A percentile compares a stretch with the other conserved stretches of the same genome.
phyloP scores from a whole-genome alignment of 1,140 invertebrate genomes.

The honey bee (Apis mellifera) region Amel_HAv3.1 CM009944.2:7087501-7088000 shows the following conservation, averaged over 20 bases:
- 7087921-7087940: neutral
- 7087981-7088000: too few relatives aligned
- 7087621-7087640: neutral
- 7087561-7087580: neutral
- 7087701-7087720: conserved; percentile 12
- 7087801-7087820: neutral
- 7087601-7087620: neutral
- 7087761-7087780: conserved; percentile 39
- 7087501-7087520: neutral
- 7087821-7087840: neutral
- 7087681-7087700: conserved; percentile 46
- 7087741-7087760: conserved; percentile 52
- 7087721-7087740: conserved; percentile 48
- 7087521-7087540: neutral
- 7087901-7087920: neutral
- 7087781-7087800: conserved; percentile 46
- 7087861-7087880: conserved; percentile 37
- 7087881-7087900: conserved; percentile 47
- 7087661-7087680: conserved; percentile 40
- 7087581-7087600: neutral
- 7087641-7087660: conserved; percentile 25
- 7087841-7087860: conserved; percentile 51
- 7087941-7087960: neutral
- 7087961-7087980: too few relatives aligned
- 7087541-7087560: neutral